These are phyloP conservation scores for Otolemur garnettii DNA, from an alignment of 2,113 vertebrate genomes.

Conservation along the genomic window DNA sequence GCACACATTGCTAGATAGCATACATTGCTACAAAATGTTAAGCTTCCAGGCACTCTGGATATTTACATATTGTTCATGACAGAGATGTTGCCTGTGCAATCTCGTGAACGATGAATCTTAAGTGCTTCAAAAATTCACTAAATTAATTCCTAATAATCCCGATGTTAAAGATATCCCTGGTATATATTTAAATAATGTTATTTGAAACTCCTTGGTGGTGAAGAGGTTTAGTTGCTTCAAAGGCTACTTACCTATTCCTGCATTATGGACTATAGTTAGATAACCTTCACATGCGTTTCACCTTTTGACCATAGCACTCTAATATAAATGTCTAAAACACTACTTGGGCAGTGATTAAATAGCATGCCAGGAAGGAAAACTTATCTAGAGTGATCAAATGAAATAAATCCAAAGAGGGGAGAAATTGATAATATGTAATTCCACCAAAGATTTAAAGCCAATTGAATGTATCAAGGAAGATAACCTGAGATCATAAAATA, in stretches of 20 bases:
- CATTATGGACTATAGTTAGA: background rate
- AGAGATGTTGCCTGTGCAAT: background rate
- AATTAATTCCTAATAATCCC: background rate
- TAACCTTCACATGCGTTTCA: background rate
- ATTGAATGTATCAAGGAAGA: slow-evolving; percentile 1
- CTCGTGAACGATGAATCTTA: background rate
- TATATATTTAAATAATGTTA: background rate
- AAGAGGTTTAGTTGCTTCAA: background rate
- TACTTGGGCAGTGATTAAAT: slow-evolving; percentile 19
- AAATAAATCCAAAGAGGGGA: background rate
- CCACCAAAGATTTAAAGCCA: background rate
- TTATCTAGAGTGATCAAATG: slow-evolving; percentile 22
- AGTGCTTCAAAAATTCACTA: background rate
- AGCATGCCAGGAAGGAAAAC: background rate
- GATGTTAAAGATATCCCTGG: background rate
- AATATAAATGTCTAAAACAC: background rate
- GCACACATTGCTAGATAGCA: background rate
- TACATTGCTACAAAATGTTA: background rate
- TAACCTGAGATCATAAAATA: background rate
- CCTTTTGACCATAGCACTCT: background rate
- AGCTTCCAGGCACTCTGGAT: background rate
- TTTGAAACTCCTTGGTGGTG: background rate
- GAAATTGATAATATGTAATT: background rate
- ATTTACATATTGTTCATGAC: background rate
- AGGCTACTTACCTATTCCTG: background rate